phyloP scores from a whole-genome alignment of 2,888 invertebrate genomes.

The Elmis aenea region DNA sequence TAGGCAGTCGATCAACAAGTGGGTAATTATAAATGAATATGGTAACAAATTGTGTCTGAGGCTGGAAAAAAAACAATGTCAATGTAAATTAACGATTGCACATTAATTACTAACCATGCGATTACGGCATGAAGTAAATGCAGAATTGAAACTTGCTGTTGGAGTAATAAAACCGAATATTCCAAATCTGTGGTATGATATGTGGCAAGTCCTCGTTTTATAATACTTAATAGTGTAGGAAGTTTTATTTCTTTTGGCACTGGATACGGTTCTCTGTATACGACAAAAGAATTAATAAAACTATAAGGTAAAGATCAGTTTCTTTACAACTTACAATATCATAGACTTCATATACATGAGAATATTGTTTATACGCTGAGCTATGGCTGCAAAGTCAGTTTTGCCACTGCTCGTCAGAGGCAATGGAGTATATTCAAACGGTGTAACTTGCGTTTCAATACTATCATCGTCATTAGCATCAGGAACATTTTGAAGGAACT shows the following conservation, averaged over 20 bases:
- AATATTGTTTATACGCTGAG: conserved; percentile 15
- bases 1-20: conserved; percentile 22
- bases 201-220: conserved; percentile 17
- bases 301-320: too few relatives aligned
- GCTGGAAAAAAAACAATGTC: conserved; percentile 14
- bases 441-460: conserved; percentile 4
- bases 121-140: conserved; percentile 21
- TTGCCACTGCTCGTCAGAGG: too few relatives aligned
- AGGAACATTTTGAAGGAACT: conserved; percentile 14
- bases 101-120: conserved; percentile 15
- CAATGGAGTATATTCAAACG: conserved; percentile 11
- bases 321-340: conserved; percentile 24
- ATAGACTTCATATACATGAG: conserved; percentile 19
- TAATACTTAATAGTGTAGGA: conserved; percentile 11
- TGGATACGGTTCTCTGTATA: conserved; percentile 18
- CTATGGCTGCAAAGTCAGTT: conserved; percentile 1
- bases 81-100: conserved; percentile 4
- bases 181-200: conserved; percentile 3
- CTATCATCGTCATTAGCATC: conserved; percentile 11
- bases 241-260: conserved; percentile 13
- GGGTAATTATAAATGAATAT: conserved; percentile 18
- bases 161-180: conserved; percentile 4
- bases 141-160: conserved; percentile 20
- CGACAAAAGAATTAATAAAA: too few relatives aligned
- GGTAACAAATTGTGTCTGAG: conserved; percentile 21